Conservation (phyloP, 2,113 vertebrate genomes). For the Crocuta crocuta region DNA sequence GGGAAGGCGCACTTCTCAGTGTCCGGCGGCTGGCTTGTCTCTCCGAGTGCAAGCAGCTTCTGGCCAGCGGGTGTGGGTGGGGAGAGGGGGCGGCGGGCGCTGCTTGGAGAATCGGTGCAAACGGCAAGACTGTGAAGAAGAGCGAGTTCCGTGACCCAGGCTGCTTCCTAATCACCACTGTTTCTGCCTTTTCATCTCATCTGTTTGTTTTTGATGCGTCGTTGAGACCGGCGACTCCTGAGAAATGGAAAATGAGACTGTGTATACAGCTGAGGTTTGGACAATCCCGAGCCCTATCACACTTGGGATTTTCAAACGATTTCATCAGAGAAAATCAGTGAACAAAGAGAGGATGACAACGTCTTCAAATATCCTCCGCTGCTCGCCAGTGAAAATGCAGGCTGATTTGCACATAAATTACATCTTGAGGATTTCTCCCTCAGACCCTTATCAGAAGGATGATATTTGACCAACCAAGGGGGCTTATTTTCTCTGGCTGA, state of each 20-base stretch:
- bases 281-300: neutral
- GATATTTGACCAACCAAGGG: neutral
- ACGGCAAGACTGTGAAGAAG: slow-evolving; percentile 21
- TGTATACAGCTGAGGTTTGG: neutral
- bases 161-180: neutral
- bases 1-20: neutral
- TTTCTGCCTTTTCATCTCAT: neutral
- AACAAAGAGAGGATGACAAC: slow-evolving; percentile 13
- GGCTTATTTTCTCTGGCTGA: neutral
- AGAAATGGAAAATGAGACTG: neutral
- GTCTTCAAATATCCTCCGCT: neutral
- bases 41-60: neutral
- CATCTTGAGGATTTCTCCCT: neutral
- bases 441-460: neutral
- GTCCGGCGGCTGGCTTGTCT: neutral
- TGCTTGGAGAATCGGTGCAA: neutral
- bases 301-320: neutral
- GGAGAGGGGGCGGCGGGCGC: neutral
- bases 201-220: slow-evolving; percentile 6
- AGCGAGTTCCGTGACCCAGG: neutral
- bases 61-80: neutral
- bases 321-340: slow-evolving; percentile 39
- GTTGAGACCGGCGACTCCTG: neutral
- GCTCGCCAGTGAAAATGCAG: neutral
- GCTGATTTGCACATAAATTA: neutral